Evolutionary conservation across 2,888 invertebrate genomes (phyloP).

Genomic region (Volucella bombylans): DNA sequence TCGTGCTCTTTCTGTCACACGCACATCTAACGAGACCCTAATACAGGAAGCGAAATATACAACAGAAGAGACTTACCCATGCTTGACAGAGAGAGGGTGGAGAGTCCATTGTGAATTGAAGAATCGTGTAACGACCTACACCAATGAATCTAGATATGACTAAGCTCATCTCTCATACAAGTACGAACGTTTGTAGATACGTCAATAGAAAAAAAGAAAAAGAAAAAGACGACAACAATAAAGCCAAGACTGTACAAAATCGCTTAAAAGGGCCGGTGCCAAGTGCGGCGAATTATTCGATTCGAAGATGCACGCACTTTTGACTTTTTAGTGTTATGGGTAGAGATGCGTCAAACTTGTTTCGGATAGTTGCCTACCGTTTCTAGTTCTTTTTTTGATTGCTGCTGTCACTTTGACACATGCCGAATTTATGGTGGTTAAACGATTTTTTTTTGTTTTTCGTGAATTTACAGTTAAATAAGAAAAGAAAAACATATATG

Average conservation of each 20-base stretch:
- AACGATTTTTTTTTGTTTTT: slow-evolving; percentile 18
- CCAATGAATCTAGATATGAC: slow-evolving; percentile 71
- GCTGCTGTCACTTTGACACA: slow-evolving; percentile 22
- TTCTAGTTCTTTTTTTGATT: slow-evolving; percentile 6
- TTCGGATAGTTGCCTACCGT: slow-evolving; percentile 43
- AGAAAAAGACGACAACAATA: slow-evolving; percentile 37
- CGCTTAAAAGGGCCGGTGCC: too few species aligned
- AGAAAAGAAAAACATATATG: slow-evolving; percentile 9
- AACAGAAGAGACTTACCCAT: slow-evolving; percentile 36
- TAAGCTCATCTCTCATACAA: slow-evolving; percentile 47
- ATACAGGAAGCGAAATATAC: slow-evolving; percentile 65
- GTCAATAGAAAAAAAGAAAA: neutral
- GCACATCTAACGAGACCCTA: slow-evolving; percentile 51
- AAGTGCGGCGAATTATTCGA: slow-evolving; percentile 22
- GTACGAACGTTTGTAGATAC: too few species aligned
- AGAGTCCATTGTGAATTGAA: slow-evolving; percentile 63
- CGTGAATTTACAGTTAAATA: slow-evolving; percentile 16
- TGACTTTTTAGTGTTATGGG: neutral
- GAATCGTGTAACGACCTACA: slow-evolving; percentile 72
- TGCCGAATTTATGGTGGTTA: slow-evolving; percentile 6
- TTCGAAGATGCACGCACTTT: slow-evolving; percentile 54
- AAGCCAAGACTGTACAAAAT: neutral
- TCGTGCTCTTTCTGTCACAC: slow-evolving; percentile 38
- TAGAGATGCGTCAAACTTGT: slow-evolving; percentile 68
- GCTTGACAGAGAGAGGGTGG: slow-evolving; percentile 9